Evolutionary conservation across 1,140 invertebrate species (phyloP).

Genomic region (Camponotus vicinus): DNA sequence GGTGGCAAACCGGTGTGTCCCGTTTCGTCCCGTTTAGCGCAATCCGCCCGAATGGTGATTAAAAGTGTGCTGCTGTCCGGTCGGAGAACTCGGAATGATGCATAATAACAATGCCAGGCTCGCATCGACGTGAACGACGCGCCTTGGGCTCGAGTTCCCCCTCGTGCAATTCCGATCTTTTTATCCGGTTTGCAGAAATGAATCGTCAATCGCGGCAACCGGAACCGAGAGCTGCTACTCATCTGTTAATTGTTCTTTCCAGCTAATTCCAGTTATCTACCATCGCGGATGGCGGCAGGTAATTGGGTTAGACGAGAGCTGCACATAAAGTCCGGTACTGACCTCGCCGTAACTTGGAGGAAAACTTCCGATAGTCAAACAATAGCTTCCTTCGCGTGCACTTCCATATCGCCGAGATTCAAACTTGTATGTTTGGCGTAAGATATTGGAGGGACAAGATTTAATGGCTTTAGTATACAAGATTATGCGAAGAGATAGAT

Average conservation of each 20-base stretch:
- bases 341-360: slow-evolving; percentile 47
- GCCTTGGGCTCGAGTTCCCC: too few relatives aligned
- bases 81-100: slow-evolving; percentile 44
- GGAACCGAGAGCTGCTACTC: slow-evolving; percentile 22
- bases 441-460: slow-evolving; percentile 18
- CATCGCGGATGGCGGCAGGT: slow-evolving; percentile 18
- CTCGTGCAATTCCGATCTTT: not conserved
- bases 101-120: slow-evolving; percentile 49
- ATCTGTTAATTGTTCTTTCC: slow-evolving; percentile 8
- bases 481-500: not conserved
- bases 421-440: slow-evolving; percentile 38
- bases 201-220: slow-evolving; percentile 2
- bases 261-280: slow-evolving; percentile 48
- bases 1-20: slow-evolving; percentile 53
- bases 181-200: not conserved
- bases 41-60: slow-evolving; percentile 78
- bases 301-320: slow-evolving; percentile 51
- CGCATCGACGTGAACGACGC: not conserved
- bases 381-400: slow-evolving; percentile 22
- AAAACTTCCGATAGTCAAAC: slow-evolving; percentile 49
- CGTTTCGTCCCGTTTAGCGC: slow-evolving; percentile 73
- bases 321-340: slow-evolving; percentile 49
- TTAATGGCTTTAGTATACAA: not conserved
- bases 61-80: slow-evolving; percentile 74
- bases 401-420: slow-evolving; percentile 36